phyloP scores from a whole-genome alignment of 2,797 vertebrate genomes.

The Tenualosa ilisha region DNA sequence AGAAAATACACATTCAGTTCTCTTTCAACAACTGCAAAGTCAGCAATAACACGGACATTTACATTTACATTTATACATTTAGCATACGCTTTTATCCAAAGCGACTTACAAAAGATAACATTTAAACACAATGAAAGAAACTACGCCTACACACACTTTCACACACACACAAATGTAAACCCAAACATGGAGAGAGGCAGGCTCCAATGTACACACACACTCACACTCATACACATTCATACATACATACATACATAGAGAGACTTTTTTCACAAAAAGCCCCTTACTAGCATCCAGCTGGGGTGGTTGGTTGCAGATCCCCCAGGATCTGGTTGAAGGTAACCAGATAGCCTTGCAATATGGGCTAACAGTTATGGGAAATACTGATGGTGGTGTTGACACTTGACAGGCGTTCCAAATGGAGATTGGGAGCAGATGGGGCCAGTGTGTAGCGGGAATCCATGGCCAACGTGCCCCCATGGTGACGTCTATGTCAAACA shows the following conservation, averaged over 20 bases:
- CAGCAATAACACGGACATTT: not conserved
- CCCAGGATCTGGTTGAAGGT: constrained; percentile 4
- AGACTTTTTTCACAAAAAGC: not conserved
- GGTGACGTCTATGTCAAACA: not conserved
- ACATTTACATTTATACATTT: too few relatives aligned
- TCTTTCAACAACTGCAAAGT: not conserved
- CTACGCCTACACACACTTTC: too few relatives aligned
- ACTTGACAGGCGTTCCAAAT: constrained; percentile 37
- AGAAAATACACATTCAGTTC: not conserved
- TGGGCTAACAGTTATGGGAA: constrained; percentile 41
- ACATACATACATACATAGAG: not conserved
- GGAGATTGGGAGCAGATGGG: constrained; percentile 40
- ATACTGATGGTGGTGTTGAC: constrained; percentile 38
- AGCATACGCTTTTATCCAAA: too few relatives aligned
- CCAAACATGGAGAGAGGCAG: not conserved
- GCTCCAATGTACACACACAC: not conserved
- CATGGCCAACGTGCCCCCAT: not conserved
- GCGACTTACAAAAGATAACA: too few relatives aligned
- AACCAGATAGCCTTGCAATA: constrained; percentile 33
- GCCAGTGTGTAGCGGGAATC: not conserved
- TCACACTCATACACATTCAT: not conserved
- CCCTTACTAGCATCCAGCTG: not conserved
- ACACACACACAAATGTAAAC: not conserved
- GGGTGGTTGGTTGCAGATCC: not conserved
- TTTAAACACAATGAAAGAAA: too few relatives aligned